A percentile compares a stretch with the other conserved stretches of the same genome.
These are phyloP conservation scores for Allacma fusca DNA, from an alignment of 2,888 invertebrate species.

Conservation along the genomic window DNA sequence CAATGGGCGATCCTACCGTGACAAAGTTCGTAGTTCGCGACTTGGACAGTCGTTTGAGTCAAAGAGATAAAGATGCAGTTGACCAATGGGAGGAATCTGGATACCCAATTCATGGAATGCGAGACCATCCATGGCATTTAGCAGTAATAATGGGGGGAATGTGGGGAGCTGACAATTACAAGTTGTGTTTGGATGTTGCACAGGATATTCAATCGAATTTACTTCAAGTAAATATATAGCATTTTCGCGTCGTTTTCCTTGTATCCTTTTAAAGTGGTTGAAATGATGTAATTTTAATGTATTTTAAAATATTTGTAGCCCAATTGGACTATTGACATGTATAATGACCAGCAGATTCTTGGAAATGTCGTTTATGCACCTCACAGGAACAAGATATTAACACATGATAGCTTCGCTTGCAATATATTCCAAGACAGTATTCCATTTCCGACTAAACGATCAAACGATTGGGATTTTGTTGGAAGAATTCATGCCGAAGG, in stretches of 20 bases:
- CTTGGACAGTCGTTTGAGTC: slow-evolving; percentile 18
- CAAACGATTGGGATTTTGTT: background rate
- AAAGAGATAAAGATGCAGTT: slow-evolving; percentile 38
- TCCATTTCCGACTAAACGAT: background rate
- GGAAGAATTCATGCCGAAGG: background rate
- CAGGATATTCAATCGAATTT: background rate
- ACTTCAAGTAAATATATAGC: background rate
- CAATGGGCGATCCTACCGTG: slow-evolving; percentile 34
- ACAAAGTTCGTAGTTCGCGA: background rate
- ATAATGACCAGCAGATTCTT: slow-evolving; percentile 16
- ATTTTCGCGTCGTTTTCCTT: no score
- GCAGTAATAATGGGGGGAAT: slow-evolving; percentile 61
- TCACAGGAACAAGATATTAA: background rate
- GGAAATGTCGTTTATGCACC: background rate
- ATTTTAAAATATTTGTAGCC: background rate
- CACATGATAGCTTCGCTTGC: background rate
- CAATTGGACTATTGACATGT: background rate
- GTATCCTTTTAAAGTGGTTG: background rate
- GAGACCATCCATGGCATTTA: slow-evolving; percentile 27
- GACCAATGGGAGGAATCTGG: slow-evolving; percentile 34
- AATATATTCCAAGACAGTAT: background rate
- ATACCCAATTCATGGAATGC: slow-evolving; percentile 23
- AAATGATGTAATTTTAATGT: background rate
- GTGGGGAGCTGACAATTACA: slow-evolving; percentile 63
- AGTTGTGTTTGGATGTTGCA: background rate